Conservation (phyloP, 2,113 vertebrate species). For the Bos javanicus region DNA sequence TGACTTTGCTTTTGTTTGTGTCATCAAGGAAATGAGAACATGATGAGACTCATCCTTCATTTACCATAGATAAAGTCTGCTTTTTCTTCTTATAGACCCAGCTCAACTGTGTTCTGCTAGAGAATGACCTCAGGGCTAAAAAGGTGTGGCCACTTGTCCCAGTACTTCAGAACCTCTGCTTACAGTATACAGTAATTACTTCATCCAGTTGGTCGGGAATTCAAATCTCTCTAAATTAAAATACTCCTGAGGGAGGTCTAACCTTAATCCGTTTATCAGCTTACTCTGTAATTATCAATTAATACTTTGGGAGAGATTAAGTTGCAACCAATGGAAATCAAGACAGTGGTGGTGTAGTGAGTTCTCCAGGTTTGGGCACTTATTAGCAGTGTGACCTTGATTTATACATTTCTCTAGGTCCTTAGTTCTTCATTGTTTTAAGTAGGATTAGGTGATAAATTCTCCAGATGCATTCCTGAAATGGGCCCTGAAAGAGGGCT, state of each 20-base stretch:
- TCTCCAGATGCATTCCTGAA: background rate
- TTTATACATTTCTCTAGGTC: background rate
- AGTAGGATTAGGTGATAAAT: background rate
- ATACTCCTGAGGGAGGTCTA: conserved; percentile 38
- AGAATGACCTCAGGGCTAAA: background rate
- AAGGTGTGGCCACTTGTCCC: background rate
- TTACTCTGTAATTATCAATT: conserved; percentile 62
- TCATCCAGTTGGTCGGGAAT: conserved; percentile 22
- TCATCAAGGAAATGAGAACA: background rate
- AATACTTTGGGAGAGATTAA: conserved; percentile 46
- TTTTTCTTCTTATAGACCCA: background rate
- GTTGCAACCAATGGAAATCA: conserved; percentile 6
- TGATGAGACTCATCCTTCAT: background rate
- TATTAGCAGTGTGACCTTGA: background rate
- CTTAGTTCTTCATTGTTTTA: background rate
- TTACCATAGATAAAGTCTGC: background rate
- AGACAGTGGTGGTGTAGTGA: background rate
- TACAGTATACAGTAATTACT: conserved; percentile 19
- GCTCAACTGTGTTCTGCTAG: background rate
- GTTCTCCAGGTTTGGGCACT: background rate
- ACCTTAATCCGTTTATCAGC: conserved; percentile 59
- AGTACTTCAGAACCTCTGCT: background rate
- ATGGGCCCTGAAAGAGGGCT: background rate
- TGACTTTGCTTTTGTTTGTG: background rate
- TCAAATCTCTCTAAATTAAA: conserved; percentile 63